These are phyloP conservation scores for Entomobrya multifasciata DNA, from an alignment of 2,888 invertebrate genomes.

Conservation along the genomic window DNA sequence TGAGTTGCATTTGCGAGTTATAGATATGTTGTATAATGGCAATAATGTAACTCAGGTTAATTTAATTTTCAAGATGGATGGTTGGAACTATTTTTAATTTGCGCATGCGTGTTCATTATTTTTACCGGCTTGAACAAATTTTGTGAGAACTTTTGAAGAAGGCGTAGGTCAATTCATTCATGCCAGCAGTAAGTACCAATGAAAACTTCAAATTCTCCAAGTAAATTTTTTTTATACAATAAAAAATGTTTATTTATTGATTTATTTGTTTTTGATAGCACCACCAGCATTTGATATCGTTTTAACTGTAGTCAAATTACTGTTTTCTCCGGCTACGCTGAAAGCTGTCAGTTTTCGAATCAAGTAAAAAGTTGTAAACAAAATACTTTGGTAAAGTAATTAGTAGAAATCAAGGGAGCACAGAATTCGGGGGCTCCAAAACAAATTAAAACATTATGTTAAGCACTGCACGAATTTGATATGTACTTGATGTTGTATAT, in stretches of 20 bases:
- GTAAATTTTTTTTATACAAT: too few relatives aligned
- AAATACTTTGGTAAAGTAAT: background rate
- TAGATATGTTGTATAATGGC: background rate
- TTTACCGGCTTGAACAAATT: background rate
- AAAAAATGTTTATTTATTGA: too few relatives aligned
- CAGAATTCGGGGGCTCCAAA: slow-evolving; percentile 34
- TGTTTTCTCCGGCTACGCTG: background rate
- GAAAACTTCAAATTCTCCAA: background rate
- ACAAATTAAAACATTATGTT: too few relatives aligned
- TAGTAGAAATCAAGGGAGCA: background rate
- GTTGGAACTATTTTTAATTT: slow-evolving; percentile 37
- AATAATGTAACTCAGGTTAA: slow-evolving; percentile 58
- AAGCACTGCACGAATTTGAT: too few relatives aligned
- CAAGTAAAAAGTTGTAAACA: background rate
- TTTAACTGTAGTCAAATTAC: background rate
- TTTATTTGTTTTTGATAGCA: background rate
- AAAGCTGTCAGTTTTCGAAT: background rate
- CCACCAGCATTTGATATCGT: slow-evolving; percentile 8
- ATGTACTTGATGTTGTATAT: too few relatives aligned
- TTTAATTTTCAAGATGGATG: slow-evolving; percentile 37
- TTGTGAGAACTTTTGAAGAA: background rate
- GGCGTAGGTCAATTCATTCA: background rate
- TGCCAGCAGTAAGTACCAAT: background rate
- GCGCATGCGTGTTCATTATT: slow-evolving; percentile 35
- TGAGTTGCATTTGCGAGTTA: slow-evolving; percentile 16